Base-by-base conservation (phyloP, 2,888 invertebrate species). In the Parochlus steinenii region DNA sequence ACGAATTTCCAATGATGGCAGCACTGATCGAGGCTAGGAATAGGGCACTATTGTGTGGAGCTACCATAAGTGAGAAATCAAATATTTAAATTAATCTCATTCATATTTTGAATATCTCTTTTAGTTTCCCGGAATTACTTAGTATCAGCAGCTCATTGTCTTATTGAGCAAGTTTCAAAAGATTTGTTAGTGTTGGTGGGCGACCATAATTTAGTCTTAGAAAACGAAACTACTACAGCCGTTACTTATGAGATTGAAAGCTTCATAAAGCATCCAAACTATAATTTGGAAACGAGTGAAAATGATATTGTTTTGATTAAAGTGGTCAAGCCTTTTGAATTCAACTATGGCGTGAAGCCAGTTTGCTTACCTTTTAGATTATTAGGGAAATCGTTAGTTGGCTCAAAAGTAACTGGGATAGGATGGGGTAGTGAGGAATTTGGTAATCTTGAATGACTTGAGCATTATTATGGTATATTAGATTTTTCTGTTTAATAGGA, bases 301-400 rank as follows among this genome's bases (percentile, higher is more conserved):
- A 16, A 70, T 42, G 76, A 78, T 46, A 61, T 75, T 17, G 68
- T 63, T 0, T 38, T 76, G 1, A 34, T 74, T 2, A 48, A 44
- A 24, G 48, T 64, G 0, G 16, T 15, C 0, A 39, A 36, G 0
- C 5, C 19, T 0, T 71, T 76, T 0, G 10, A 6, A 7, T 74
- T 64, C 46, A 65, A 51, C 34, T 48, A 56, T 1, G 48, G 51
- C 26, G 69, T 77, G 3, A 69, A 69, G 0, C 73, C 76, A 0
- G 69, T 55, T 15, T 78, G 77, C 45, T 47, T 78, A 27, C 77
- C 77, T 0, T 74, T 74, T 50, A 60, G 59, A 34, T 66, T 41
- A 33, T 18, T 6, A 8, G 12, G 14, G 5, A 20, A 3, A 31
- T 4, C 18, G 4, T 25, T 33, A 3, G n/a, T 24, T 4, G 10